Evolutionary conservation across 2,888 invertebrate species (phyloP).

Genomic region (Coenonympha arcania): DNA sequence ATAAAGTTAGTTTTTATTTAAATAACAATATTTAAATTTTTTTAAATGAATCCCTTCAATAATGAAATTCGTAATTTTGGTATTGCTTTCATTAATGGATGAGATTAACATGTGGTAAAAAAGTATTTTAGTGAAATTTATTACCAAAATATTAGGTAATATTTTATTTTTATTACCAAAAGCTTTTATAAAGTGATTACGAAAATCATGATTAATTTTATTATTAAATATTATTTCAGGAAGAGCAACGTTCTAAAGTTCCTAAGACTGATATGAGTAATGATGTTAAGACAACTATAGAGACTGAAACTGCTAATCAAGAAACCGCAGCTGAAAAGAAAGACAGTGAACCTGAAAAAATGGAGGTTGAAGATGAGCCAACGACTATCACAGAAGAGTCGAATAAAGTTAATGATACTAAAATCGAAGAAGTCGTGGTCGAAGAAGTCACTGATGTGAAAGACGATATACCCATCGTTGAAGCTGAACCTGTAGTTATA

Average conservation of each 20-base stretch:
- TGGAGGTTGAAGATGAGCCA: conserved; percentile 45
- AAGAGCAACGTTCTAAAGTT: conserved; percentile 69
- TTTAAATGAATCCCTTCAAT: too few relatives aligned
- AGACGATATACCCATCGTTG: conserved; percentile 40
- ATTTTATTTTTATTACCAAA: neutral
- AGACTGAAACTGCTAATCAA: conserved; percentile 28
- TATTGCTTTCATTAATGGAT: too few relatives aligned
- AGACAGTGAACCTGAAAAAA: conserved; percentile 39
- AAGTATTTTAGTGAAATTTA: neutral
- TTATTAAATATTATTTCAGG: conserved; percentile 36
- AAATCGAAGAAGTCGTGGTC: conserved; percentile 23
- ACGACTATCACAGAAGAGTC: conserved; percentile 22
- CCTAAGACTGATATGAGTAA: conserved; percentile 64
- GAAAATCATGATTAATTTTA: too few relatives aligned
- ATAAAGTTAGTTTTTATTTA: too few relatives aligned
- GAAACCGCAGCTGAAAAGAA: conserved; percentile 20
- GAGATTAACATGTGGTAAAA: neutral
- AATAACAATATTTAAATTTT: too few relatives aligned
- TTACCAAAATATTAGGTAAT: neutral
- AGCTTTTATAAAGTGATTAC: too few relatives aligned
- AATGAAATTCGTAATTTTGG: too few relatives aligned
- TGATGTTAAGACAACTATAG: conserved; percentile 43
- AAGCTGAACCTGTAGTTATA: conserved; percentile 40
- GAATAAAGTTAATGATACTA: conserved; percentile 14
- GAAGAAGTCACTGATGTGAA: conserved; percentile 36